A percentile compares a stretch with the other conserved stretches of the same genome.
Conservation (phyloP, 2,797 vertebrate genomes). For the Nyctibius grandis region DNA sequence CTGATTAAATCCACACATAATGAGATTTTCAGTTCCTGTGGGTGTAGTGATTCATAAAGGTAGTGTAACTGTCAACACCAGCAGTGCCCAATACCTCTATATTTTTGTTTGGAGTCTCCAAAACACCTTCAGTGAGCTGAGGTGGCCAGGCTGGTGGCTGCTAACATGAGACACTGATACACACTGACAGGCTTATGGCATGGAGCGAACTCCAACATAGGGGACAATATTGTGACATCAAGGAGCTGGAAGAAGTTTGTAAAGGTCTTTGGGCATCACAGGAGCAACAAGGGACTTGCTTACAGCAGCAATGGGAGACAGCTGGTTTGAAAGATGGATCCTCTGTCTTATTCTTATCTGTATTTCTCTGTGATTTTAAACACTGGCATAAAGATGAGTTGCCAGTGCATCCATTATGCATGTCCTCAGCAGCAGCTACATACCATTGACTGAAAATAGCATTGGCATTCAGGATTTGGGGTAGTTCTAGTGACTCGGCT, state of each 20-base stretch:
- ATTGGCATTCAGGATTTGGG: background rate
- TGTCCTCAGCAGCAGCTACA: background rate
- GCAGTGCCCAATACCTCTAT: background rate
- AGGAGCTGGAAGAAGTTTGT: background rate
- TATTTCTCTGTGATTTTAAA: conserved; percentile 9
- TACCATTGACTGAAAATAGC: conserved; percentile 12
- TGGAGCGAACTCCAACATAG: background rate
- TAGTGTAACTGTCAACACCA: background rate
- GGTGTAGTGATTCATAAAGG: background rate
- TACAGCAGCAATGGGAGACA: background rate
- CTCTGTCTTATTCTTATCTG: background rate
- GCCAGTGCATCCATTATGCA: background rate
- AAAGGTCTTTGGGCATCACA: background rate
- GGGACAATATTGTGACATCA: background rate
- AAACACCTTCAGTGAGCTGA: background rate
- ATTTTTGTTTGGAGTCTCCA: background rate
- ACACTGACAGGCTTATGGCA: background rate
- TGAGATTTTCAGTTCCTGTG: background rate
- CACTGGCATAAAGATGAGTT: background rate
- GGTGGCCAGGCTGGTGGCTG: background rate
- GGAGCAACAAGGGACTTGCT: background rate
- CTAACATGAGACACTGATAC: background rate
- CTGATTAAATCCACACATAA: background rate
- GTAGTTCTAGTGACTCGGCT: background rate
- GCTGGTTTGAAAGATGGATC: background rate